Conservation (phyloP, 2,113 vertebrate species). For the Shinisaurus crocodilurus region DNA sequence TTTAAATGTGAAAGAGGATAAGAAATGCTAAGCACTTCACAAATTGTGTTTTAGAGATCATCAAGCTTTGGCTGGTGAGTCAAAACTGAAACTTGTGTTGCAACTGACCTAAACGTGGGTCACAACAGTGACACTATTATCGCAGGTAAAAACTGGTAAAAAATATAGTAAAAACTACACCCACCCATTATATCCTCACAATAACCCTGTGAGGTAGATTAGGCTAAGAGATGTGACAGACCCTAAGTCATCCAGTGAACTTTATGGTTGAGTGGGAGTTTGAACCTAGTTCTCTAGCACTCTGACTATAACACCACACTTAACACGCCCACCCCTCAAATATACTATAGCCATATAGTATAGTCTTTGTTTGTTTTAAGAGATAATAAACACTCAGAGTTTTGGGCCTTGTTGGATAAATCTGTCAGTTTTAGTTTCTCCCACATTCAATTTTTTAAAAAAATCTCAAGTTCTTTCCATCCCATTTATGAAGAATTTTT, state of each 20-base stretch:
- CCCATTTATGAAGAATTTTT: too few relatives aligned
- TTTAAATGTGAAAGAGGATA: neutral
- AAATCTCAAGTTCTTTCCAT: too few relatives aligned
- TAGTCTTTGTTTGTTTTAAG: too few relatives aligned
- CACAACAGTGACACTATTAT: neutral
- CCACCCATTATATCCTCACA: neutral
- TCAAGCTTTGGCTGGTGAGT: neutral
- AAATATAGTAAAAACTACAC: neutral
- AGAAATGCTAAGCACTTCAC: neutral
- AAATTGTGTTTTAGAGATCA: neutral
- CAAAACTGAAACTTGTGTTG: neutral
- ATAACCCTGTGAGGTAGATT: neutral
- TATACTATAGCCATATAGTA: neutral
- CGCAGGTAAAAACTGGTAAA: neutral
- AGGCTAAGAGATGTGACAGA: neutral
- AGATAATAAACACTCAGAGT: too few relatives aligned
- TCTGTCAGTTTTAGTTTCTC: too few relatives aligned
- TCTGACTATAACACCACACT: neutral
- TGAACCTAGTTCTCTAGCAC: neutral
- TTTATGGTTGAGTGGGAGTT: neutral
- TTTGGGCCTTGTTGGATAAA: too few relatives aligned
- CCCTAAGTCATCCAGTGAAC: neutral
- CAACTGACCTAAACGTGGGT: too few relatives aligned
- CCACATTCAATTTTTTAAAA: too few relatives aligned
- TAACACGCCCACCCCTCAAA: neutral